Evolutionary conservation across 2,888 invertebrate genomes (phyloP), one percentile per base, ranked within the genome.

Genomic region (Dynastes hyllus): DNA sequence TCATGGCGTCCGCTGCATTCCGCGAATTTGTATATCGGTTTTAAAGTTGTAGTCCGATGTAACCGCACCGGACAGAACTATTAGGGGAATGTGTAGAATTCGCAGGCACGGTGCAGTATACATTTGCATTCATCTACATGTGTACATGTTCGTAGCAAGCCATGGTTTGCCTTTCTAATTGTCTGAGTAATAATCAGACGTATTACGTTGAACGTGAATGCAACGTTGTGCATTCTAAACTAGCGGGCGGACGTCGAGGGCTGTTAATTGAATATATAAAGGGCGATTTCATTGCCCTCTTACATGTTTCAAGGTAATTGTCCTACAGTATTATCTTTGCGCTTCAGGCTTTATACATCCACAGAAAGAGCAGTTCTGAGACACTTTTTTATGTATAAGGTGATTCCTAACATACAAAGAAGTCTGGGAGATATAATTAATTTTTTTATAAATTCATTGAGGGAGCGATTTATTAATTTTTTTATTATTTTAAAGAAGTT

Each of bases 121-220:
- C 61, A 73, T 40, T 58, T 73, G 55, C 73, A 73, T 73, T 73
- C 73, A 73, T 58, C 55, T 73, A n/a, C 73, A 73, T 40, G 58
- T 73, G 16, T 32, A 58, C 55, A 51, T 27, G n/a, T 4, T 2
- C 53, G 53, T 29, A 58, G 11, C 58, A 45, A 40, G 58, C 58
- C 58, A 73, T 11, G 58, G 73, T 73, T 73, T 73, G 58, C 58
- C 51, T 58, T 73, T 58, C 61, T 73, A 73, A 73, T 73, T 73
- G 73, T 73, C 58, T 58, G 16, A 27, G 73, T 73, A 73, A 73
- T 73, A 73, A 73, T 73, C 58, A 58, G 73, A 73, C 45, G 16
- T 73, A 40, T 73, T 40, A 73, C 37, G 32, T 16, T 58, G 40
- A 73, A 73, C 40, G 58, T 40, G 58, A 58, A 73, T 73, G 58